Evolutionary conservation across 2,113 vertebrate species (phyloP).

Genomic region (Erinaceus europaeus): DNA sequence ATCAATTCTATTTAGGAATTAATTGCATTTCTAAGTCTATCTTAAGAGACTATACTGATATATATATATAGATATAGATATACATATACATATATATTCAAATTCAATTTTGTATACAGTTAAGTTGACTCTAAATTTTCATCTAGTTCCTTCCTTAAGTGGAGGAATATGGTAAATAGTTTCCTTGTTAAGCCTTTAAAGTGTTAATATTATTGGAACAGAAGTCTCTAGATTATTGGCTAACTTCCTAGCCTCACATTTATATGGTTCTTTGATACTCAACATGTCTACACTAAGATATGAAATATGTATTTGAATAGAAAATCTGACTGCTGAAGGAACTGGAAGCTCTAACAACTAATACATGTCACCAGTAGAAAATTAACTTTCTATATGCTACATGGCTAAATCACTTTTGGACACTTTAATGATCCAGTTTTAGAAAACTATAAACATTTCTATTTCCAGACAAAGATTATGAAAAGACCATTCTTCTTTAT

Average conservation of each 20-base stretch:
- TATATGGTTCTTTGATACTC: neutral
- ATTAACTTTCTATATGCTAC: neutral
- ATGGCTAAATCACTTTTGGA: neutral
- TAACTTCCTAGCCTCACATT: neutral
- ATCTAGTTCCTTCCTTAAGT: neutral
- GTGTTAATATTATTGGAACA: neutral
- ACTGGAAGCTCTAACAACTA: neutral
- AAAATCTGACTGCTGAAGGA: neutral
- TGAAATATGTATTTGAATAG: neutral
- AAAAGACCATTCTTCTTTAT: neutral
- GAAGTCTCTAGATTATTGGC: neutral
- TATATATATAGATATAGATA: neutral
- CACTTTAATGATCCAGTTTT: neutral
- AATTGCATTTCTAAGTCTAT: neutral
- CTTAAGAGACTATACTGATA: neutral
- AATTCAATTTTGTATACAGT: neutral
- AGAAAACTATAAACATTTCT: neutral
- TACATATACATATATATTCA: neutral
- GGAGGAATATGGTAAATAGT: neutral
- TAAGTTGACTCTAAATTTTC: neutral
- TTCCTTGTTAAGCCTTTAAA: neutral
- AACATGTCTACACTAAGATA: neutral
- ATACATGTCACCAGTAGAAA: neutral
- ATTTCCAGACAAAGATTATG: neutral
- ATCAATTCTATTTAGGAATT: neutral